phyloP scores from a whole-genome alignment of 1,140 invertebrate genomes.

The Neotoxoptera formosana region DNA sequence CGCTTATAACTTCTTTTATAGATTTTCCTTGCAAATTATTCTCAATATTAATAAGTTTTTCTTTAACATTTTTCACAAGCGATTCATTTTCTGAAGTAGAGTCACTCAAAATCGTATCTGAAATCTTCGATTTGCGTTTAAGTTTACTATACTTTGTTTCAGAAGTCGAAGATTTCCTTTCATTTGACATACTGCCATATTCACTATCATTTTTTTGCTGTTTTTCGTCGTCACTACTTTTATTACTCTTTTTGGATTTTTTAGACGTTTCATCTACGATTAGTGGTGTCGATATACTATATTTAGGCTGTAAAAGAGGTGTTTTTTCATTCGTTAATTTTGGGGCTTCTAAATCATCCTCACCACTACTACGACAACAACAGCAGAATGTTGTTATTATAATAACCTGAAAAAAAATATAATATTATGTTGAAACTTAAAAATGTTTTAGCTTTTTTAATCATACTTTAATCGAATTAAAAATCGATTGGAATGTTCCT shows the following conservation, averaged over 20 bases:
- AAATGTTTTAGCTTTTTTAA: not conserved
- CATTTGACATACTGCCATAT: constrained; percentile 11
- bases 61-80: not conserved
- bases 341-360: not conserved
- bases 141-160: not conserved
- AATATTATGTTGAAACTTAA: not conserved
- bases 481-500: not conserved
- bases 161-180: not conserved
- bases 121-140: not conserved
- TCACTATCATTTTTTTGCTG: too few relatives aligned
- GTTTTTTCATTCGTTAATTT: constrained; percentile 9
- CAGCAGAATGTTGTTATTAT: not conserved
- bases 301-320: not conserved
- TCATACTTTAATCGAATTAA: not conserved
- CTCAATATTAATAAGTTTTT: not conserved
- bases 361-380: not conserved
- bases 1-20: not conserved
- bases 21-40: not conserved
- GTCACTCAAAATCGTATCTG: not conserved
- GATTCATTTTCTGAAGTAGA: not conserved
- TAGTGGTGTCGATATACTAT: not conserved
- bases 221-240: too few relatives aligned
- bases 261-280: not conserved
- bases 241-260: not conserved
- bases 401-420: not conserved